Evolutionary conservation across 2,797 vertebrate genomes (phyloP).

Genomic region (Notolabrus celidotus): DNA sequence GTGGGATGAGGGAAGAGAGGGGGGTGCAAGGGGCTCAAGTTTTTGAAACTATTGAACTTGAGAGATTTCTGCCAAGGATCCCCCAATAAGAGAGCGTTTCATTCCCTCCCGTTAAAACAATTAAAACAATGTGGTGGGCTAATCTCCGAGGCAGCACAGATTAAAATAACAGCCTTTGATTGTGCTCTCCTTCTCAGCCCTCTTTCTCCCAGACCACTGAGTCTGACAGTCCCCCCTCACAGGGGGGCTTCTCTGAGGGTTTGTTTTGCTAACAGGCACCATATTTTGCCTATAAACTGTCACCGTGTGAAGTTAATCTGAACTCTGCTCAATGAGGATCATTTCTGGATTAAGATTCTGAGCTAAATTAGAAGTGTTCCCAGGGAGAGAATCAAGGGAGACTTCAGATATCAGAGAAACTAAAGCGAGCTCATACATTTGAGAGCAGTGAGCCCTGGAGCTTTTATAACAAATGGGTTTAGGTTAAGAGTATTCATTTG

Average conservation of each 20-base stretch:
- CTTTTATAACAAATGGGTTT: neutral
- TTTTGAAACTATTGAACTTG: constrained; percentile 91
- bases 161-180: constrained; percentile 88
- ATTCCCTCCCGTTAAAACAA: constrained; percentile 87
- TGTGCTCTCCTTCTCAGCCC: constrained; percentile 76
- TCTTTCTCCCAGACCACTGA: constrained; percentile 72
- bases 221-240: constrained; percentile 65
- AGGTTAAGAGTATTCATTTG: neutral
- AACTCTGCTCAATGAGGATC: constrained; percentile 41
- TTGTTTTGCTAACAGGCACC: constrained; percentile 86
- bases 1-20: constrained; percentile 83
- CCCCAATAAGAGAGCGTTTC: constrained; percentile 81
- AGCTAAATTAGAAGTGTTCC: constrained; percentile 52
- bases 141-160: constrained; percentile 86
- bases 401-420: constrained; percentile 4
- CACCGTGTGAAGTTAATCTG: constrained; percentile 81
- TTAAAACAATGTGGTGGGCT: constrained; percentile 88
- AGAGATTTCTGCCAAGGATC: constrained; percentile 86
- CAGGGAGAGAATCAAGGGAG: constrained; percentile 9
- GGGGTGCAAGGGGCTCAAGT: constrained; percentile 83
- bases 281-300: constrained; percentile 83
- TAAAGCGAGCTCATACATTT: neutral
- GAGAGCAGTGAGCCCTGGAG: neutral
- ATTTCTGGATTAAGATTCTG: constrained; percentile 37
- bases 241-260: constrained; percentile 65